These are phyloP conservation scores for Andrena hattorfiana DNA, from an alignment of 2,888 invertebrate species.

Conservation along the genomic window DNA sequence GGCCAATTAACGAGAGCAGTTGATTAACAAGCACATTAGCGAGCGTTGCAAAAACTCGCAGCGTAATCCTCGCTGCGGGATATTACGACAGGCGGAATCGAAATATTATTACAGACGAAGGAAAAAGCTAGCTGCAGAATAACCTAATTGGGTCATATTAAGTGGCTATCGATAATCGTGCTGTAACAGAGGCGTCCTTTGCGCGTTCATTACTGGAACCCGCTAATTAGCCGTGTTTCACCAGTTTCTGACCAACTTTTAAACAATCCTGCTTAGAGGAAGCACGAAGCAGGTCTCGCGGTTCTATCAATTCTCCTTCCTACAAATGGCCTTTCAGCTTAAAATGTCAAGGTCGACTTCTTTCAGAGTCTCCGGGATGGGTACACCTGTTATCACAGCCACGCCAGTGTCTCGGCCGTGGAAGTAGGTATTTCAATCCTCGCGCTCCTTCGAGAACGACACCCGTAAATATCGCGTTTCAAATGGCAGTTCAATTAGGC, in stretches of 20 bases:
- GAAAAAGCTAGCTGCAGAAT: background rate
- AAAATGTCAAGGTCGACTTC: conserved; percentile 37
- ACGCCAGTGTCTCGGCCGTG: too few species aligned
- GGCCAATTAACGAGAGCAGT: conserved; percentile 51
- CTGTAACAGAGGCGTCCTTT: conserved; percentile 35
- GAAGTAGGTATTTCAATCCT: background rate
- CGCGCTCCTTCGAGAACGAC: conserved; percentile 13
- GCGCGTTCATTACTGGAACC: conserved; percentile 66
- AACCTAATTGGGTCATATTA: conserved; percentile 69
- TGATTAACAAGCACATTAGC: conserved; percentile 59
- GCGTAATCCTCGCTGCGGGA: background rate
- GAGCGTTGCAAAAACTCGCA: conserved; percentile 9
- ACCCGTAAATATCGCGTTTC: conserved; percentile 57
- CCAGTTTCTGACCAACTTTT: conserved; percentile 63
- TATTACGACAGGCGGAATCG: conserved; percentile 6
- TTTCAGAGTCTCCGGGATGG: too few species aligned
- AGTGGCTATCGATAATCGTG: conserved; percentile 61
- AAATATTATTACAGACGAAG: conserved; percentile 10
- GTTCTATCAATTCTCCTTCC: conserved; percentile 21
- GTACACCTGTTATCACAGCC: too few species aligned
- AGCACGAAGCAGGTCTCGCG: conserved; percentile 39
- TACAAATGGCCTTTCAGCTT: conserved; percentile 29
- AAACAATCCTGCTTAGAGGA: conserved; percentile 48
- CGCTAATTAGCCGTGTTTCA: conserved; percentile 68
- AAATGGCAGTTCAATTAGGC: conserved; percentile 64